A percentile compares a stretch with the other conserved stretches of the same genome.
Conservation (phyloP, 2,888 invertebrate genomes). For the Synanthedon formicaeformis region DNA sequence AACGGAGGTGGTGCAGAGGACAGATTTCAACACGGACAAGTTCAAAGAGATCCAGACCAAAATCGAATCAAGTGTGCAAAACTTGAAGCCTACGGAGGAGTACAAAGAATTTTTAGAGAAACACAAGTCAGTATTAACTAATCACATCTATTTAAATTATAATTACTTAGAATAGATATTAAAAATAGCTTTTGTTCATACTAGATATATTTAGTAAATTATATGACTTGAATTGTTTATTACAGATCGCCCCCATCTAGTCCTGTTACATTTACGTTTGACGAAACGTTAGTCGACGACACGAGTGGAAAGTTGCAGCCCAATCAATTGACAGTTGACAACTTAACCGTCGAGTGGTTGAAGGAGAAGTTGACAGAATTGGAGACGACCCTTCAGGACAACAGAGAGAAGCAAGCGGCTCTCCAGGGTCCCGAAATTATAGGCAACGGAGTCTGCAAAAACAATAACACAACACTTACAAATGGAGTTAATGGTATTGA, state of each 20-base stretch:
- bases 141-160: background rate
- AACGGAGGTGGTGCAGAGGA: slow-evolving; percentile 81
- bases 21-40: slow-evolving; percentile 84
- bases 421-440: slow-evolving; percentile 68
- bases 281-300: slow-evolving; percentile 88
- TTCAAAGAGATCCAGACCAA: slow-evolving; percentile 83
- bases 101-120: slow-evolving; percentile 91
- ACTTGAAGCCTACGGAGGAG: slow-evolving; percentile 85
- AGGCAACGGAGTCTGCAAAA: slow-evolving; percentile 62
- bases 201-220: too few relatives aligned
- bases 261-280: slow-evolving; percentile 85
- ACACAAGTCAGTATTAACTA: slow-evolving; percentile 76
- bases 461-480: slow-evolving; percentile 52
- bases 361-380: slow-evolving; percentile 83
- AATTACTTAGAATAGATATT: background rate
- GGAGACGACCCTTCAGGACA: slow-evolving; percentile 82
- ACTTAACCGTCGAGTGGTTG: slow-evolving; percentile 91
- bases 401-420: slow-evolving; percentile 77
- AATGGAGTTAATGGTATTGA: slow-evolving; percentile 71
- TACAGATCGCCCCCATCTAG: slow-evolving; percentile 83
- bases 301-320: slow-evolving; percentile 87
- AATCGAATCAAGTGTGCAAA: slow-evolving; percentile 81
- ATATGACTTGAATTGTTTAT: slow-evolving; percentile 3
- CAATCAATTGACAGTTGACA: slow-evolving; percentile 92
- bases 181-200: background rate